phyloP scores from a whole-genome alignment of 2,113 vertebrate species.

The Calcarius ornatus region DNA sequence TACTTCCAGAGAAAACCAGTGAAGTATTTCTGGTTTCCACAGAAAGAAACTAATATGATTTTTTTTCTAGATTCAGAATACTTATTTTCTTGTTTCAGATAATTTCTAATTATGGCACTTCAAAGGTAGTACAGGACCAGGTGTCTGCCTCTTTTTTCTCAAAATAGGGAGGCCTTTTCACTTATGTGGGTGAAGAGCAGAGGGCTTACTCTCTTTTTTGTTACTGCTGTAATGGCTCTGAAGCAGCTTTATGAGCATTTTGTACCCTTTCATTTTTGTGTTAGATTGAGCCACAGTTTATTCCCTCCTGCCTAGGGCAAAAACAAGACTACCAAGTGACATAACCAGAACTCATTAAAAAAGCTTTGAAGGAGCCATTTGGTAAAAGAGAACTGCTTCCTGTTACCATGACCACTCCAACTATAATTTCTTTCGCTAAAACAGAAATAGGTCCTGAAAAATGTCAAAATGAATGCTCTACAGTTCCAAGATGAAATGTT shows the following conservation, averaged over 20 bases:
- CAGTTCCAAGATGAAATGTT: not conserved
- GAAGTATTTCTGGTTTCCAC: not conserved
- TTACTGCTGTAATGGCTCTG: not conserved
- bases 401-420: not conserved
- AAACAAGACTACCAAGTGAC: not conserved
- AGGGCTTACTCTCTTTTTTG: not conserved
- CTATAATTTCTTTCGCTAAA: not conserved
- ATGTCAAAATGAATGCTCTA: not conserved
- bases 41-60: not conserved
- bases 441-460: not conserved
- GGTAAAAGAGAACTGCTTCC: not conserved
- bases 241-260: not conserved
- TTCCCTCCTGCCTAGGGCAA: not conserved
- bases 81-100: not conserved
- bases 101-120: not conserved
- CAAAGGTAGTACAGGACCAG: not conserved
- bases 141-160: not conserved
- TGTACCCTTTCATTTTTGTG: not conserved
- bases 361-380: not conserved
- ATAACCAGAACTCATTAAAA: not conserved
- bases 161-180: not conserved
- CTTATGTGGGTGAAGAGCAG: not conserved
- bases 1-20: not conserved
- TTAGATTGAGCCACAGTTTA: not conserved
- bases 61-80: not conserved